Conservation (phyloP, 2,888 invertebrate species). For the Bimastos eiseni region DNA sequence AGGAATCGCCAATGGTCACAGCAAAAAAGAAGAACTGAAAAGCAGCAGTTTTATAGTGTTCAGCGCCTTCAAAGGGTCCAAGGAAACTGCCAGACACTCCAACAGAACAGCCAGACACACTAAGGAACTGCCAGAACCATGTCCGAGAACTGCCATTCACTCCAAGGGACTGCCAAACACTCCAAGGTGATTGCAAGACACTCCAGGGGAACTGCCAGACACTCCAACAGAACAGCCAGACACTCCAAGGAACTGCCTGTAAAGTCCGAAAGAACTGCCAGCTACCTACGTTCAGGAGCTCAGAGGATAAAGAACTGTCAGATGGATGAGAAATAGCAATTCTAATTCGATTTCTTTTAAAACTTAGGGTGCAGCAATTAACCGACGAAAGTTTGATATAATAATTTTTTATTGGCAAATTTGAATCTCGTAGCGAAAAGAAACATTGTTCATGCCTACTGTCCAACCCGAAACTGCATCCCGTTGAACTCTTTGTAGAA, state of each 20-base stretch:
- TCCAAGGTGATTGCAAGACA: not conserved
- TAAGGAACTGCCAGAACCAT: no score
- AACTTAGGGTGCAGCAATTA: not conserved
- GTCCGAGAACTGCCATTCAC: no score
- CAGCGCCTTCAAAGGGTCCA: not conserved
- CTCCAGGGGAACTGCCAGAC: not conserved
- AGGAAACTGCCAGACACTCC: not conserved
- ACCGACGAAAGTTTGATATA: not conserved
- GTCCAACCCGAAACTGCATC: no score
- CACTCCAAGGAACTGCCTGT: no score
- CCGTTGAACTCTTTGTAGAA: no score
- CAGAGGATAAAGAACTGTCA: not conserved
- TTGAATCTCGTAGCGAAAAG: not conserved
- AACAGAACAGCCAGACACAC: not conserved
- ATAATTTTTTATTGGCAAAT: not conserved
- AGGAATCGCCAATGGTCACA: not conserved
- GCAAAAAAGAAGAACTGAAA: conserved; percentile 5
- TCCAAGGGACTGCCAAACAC: no score
- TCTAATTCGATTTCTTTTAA: not conserved
- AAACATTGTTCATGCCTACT: no score
- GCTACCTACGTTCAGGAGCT: not conserved
- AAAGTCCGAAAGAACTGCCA: no score
- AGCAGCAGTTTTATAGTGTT: not conserved
- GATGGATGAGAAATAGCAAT: not conserved
- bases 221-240: no score